Evolutionary conservation across 2,888 invertebrate species (phyloP).

Genomic region (Chrysomela aeneicollis): DNA sequence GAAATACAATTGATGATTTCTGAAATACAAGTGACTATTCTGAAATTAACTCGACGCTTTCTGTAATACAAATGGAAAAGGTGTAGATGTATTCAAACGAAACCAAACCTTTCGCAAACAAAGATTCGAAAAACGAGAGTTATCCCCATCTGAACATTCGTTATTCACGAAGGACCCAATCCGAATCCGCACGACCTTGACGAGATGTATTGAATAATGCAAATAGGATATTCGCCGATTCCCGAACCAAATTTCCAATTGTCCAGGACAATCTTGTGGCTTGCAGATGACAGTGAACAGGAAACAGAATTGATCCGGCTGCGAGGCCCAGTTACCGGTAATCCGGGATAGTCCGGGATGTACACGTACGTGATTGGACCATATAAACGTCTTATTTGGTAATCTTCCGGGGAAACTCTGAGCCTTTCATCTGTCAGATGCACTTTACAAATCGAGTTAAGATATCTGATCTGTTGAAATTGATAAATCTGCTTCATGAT

Average conservation of each 20-base stretch:
- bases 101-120: neutral
- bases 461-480: neutral
- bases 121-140: neutral
- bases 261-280: constrained; percentile 6
- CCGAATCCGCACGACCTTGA: neutral
- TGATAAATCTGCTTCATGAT: neutral
- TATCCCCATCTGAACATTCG: neutral
- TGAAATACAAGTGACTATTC: too few relatives aligned
- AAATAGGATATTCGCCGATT: neutral
- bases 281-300: constrained; percentile 20
- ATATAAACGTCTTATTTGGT: constrained; percentile 50
- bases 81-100: neutral
- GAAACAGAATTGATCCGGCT: constrained; percentile 28
- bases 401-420: constrained; percentile 20
- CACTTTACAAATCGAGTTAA: neutral
- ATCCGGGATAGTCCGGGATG: constrained; percentile 31
- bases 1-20: too few relatives aligned
- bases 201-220: neutral
- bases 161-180: neutral
- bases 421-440: neutral
- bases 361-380: constrained; percentile 53
- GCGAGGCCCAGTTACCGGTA: constrained; percentile 32
- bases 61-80: too few relatives aligned
- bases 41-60: too few relatives aligned
- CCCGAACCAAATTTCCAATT: neutral